Evolutionary conservation across 2,113 vertebrate species (phyloP).

Genomic region (Spilogale gracilis): DNA sequence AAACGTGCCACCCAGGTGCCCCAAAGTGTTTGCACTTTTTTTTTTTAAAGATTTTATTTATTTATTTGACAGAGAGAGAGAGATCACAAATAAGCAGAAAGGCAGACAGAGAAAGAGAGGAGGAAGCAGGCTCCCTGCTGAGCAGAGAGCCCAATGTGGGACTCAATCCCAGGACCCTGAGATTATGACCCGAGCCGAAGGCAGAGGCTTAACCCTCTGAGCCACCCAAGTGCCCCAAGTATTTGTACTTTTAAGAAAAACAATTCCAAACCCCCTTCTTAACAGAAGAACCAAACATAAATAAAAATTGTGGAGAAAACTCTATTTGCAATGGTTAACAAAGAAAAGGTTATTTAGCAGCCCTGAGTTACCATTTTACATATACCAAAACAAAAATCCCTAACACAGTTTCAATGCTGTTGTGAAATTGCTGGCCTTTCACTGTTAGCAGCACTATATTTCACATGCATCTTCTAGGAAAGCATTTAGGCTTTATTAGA

Average conservation of each 20-base stretch:
- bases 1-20: not conserved
- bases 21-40: not conserved
- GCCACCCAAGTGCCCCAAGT: not conserved
- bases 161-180: no score
- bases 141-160: no score
- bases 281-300: not conserved
- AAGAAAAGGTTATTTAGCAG: not conserved
- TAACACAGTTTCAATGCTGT: not conserved
- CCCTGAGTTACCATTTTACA: not conserved
- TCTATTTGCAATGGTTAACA: not conserved
- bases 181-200: no score
- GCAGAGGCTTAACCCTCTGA: no score
- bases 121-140: no score
- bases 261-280: not conserved
- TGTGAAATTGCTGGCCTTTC: not conserved
- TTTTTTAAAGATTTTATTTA: no score
- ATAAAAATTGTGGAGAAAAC: not conserved
- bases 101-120: no score
- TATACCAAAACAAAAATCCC: not conserved
- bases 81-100: no score
- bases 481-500: not conserved
- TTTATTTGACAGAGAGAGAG: no score
- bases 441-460: not conserved
- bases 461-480: not conserved
- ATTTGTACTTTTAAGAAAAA: not conserved